Conservation (phyloP, 2,113 vertebrate species). For the Plestiodon gilberti region DNA sequence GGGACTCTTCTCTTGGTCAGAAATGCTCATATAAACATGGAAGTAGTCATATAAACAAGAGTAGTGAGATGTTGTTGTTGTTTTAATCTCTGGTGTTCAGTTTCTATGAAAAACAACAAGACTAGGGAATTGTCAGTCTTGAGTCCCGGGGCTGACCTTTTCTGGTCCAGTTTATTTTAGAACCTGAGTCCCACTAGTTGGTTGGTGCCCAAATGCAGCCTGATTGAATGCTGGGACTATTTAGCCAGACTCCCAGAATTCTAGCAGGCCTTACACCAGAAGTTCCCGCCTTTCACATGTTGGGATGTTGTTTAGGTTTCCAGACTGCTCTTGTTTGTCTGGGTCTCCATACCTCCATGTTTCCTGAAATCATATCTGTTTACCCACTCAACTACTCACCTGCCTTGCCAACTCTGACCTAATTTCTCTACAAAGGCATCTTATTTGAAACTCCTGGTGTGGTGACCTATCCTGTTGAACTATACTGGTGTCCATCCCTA, state of each 20-base stretch:
- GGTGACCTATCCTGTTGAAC: too few relatives aligned
- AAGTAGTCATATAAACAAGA: not conserved
- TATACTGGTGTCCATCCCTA: too few relatives aligned
- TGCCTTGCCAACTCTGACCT: too few relatives aligned
- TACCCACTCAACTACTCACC: not conserved
- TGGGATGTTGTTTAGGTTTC: not conserved
- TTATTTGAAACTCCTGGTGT: too few relatives aligned
- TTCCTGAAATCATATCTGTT: not conserved
- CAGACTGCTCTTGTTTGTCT: not conserved
- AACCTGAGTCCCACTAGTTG: not conserved
- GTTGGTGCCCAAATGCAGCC: not conserved
- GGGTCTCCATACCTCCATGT: not conserved
- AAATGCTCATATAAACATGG: not conserved
- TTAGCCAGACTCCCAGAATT: not conserved
- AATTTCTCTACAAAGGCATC: too few relatives aligned
- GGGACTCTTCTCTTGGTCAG: not conserved
- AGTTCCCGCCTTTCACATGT: not conserved
- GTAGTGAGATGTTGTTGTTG: too few relatives aligned
- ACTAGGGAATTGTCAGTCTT: not conserved
- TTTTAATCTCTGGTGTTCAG: not conserved
- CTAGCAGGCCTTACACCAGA: too few relatives aligned
- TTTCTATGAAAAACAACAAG: not conserved
- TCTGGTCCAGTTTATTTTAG: not conserved
- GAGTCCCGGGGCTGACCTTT: not conserved
- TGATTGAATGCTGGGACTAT: not conserved